Conservation (phyloP, 2,797 vertebrate species). For the Falco cherrug region DNA sequence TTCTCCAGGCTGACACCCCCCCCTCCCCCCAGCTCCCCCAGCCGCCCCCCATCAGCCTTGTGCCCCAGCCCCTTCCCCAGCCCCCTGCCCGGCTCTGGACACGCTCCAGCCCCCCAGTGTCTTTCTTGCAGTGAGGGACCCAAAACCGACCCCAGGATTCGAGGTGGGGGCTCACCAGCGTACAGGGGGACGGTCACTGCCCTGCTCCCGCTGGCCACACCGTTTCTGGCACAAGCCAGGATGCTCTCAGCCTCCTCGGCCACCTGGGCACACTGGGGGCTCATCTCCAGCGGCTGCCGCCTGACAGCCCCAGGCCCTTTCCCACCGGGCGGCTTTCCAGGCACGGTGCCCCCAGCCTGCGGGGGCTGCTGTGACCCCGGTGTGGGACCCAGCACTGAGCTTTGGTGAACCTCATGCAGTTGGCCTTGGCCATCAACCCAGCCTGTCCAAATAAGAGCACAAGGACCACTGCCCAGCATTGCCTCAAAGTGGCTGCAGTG, state of each 20-base stretch:
- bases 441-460: background rate
- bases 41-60: background rate
- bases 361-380: rapidly evolving
- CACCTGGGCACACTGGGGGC: no score
- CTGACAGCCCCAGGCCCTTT: no score
- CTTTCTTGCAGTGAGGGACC: no score
- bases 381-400: rapidly evolving
- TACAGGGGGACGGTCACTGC: no score
- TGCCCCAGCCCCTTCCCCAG: background rate
- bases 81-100: background rate
- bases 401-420: background rate
- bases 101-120: rapidly evolving
- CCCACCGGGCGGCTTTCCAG: background rate
- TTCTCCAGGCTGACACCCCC: background rate
- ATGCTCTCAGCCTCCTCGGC: no score
- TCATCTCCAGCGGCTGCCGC: no score
- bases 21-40: no score
- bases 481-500: background rate
- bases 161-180: no score
- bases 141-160: no score
- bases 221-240: no score
- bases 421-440: rapidly evolving
- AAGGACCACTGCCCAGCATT: background rate
- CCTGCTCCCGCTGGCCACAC: no score
- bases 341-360: background rate